Base-by-base conservation (phyloP, 1,140 invertebrate genomes). In the Brachionus rubens region DNA sequence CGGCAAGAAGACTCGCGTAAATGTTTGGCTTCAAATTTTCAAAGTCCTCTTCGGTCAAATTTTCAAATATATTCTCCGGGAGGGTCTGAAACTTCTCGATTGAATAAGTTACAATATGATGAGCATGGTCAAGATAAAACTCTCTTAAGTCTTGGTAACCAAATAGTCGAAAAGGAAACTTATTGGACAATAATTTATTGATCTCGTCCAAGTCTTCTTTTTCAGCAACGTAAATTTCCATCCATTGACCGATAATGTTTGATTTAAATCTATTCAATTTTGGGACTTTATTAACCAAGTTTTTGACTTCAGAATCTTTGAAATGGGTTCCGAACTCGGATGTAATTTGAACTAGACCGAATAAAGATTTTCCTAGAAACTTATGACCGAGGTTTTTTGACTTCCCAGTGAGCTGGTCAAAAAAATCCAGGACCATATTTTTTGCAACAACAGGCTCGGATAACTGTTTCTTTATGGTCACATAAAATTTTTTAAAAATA, bases 401-500 rank as follows among this genome's bases (percentile, higher is more conserved):
- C 24, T 43, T 12, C 12, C 43, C 19, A 43, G 21, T 14, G 12
- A 65, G 40, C 2, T 65, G 19, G 9, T 26, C 10, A 26, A 65
- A 65, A 65, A 43, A 65, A 43, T 65, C 24, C 7, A 41, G n/a
- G 24, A 65, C 59, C 19, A 65, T 16, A 12, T 6, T 9, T 21
- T 65, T 65, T 7, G 43, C 24, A 1, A 21, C 5, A 24, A 65
- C 12, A 24, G 36, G 36, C 43, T 65, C 59, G 36, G 36, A 24
- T 4, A 65, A 14, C 10, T 65, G 59, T 10, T 41, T 19, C 19
- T 65, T 65, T 43, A 43, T 24, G 24, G 19, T 43, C 3, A 41
- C 24, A 43, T 24, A 65, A 65, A 65, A 26, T 65, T 65, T 65
- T 28, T 43, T 65, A 43, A 41, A 43, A 65, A 21, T 24, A 41